phyloP scores from a whole-genome alignment of 2,888 invertebrate species.

The Argynnis bischoffii region DNA sequence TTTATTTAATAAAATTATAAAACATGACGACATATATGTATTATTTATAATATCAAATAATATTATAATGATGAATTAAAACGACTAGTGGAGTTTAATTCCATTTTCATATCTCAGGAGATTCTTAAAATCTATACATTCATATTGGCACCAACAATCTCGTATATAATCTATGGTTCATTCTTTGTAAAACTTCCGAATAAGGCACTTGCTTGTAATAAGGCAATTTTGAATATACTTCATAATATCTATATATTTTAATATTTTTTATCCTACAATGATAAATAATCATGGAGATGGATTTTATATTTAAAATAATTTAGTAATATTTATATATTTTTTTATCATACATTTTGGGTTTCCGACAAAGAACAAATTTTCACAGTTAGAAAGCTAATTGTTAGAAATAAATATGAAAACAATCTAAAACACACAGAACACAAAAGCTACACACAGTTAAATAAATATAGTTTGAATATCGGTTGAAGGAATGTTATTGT shows the following conservation, averaged over 20 bases:
- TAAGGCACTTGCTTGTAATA: constrained; percentile 49
- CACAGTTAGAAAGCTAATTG: constrained; percentile 47
- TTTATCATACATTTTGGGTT: neutral
- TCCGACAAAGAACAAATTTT: constrained; percentile 5
- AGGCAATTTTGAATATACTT: constrained; percentile 1
- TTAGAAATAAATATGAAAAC: constrained; percentile 48
- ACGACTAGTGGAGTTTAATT: constrained; percentile 63
- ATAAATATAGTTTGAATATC: constrained; percentile 21
- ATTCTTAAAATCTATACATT: constrained; percentile 56
- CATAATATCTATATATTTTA: neutral
- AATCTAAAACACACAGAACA: constrained; percentile 54
- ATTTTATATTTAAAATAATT: neutral
- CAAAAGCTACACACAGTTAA: constrained; percentile 49
- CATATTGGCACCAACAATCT: constrained; percentile 58
- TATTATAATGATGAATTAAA: constrained; percentile 25
- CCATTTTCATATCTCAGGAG: constrained; percentile 53
- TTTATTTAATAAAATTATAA: constrained; percentile 22
- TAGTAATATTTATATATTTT: neutral
- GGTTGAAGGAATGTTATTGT: constrained; percentile 54
- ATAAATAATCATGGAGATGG: too few species aligned
- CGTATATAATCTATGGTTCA: constrained; percentile 31
- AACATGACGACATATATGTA: constrained; percentile 16
- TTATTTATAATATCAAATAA: constrained; percentile 9
- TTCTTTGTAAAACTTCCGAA: constrained; percentile 43
- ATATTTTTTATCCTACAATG: too few species aligned